A percentile compares a stretch with the other conserved stretches of the same genome.
Evolutionary conservation across 2,888 invertebrate species (phyloP).

Genomic region (Sthenelais limicola): DNA sequence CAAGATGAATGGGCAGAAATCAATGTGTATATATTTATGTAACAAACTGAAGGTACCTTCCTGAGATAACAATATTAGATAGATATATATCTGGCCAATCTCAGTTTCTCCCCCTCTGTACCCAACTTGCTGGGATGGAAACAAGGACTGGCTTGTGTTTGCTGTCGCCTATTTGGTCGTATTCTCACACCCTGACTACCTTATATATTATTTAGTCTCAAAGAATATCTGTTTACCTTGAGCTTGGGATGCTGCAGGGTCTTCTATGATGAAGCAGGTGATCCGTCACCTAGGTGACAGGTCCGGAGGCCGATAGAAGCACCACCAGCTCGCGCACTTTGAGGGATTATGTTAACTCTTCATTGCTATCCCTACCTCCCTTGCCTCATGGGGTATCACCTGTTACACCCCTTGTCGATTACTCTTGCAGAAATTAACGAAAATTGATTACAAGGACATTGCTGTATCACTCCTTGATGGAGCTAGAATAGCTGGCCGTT

Average conservation of each 20-base stretch:
- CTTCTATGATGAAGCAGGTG: slow-evolving; percentile 20
- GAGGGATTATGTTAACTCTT: no score
- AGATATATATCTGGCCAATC: no score
- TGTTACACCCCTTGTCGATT: not conserved
- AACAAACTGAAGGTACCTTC: no score
- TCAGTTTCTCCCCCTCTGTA: no score
- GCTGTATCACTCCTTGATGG: no score
- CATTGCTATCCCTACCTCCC: no score
- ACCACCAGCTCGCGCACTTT: not conserved
- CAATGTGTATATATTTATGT: no score
- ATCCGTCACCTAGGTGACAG: slow-evolving; percentile 27
- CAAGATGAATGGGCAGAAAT: no score
- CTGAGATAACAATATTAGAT: no score
- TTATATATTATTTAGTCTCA: slow-evolving; percentile 24
- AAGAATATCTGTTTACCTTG: slow-evolving; percentile 24
- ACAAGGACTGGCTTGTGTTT: slow-evolving; percentile 23
- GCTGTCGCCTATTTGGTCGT: slow-evolving; percentile 8
- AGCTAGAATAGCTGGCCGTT: no score
- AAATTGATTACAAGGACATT: slow-evolving; percentile 8
- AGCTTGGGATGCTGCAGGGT: slow-evolving; percentile 10
- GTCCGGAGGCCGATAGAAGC: slow-evolving; percentile 2
- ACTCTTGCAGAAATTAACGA: slow-evolving; percentile 21
- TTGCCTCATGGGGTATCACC: slow-evolving; percentile 16
- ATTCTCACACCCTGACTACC: slow-evolving; percentile 25
- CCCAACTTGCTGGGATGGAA: no score